phyloP scores from a whole-genome alignment of 2,797 vertebrate genomes.

The Mormyrops attenuatus region DNA sequence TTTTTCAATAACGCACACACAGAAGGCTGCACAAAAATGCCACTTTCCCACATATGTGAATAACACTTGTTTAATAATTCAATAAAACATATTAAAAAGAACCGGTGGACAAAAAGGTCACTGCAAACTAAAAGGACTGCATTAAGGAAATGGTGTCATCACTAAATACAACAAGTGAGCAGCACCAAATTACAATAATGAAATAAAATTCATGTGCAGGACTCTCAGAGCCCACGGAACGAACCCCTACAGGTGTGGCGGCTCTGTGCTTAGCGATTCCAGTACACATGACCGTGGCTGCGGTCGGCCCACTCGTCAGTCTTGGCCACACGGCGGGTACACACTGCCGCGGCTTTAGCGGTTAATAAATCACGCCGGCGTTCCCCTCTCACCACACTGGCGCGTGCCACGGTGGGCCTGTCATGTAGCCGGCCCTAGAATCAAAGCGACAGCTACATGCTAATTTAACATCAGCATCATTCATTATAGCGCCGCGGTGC shows the following conservation, averaged over 20 bases:
- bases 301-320: conserved; percentile 58
- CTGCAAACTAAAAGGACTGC: not conserved
- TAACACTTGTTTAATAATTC: not conserved
- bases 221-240: conserved; percentile 45
- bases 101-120: not conserved
- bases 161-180: not conserved
- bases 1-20: not conserved
- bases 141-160: not conserved
- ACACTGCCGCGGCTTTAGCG: conserved; percentile 58
- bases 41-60: not conserved
- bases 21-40: not conserved
- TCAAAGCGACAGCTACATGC: conserved; percentile 64
- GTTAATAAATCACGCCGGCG: conserved; percentile 66
- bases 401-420: conserved; percentile 63
- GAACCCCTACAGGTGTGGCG: conserved; percentile 52
- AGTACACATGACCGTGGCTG: conserved; percentile 55
- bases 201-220: not conserved
- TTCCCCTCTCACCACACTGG: conserved; percentile 34
- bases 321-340: conserved; percentile 58
- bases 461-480: conserved; percentile 72
- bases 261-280: conserved; percentile 43
- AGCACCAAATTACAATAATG: not conserved
- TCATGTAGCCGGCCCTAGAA: conserved; percentile 57
- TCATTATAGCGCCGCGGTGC: conserved; percentile 69
- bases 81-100: not conserved